Conservation (phyloP, 1,140 invertebrate genomes). For the Vanessa tameamea region DNA sequence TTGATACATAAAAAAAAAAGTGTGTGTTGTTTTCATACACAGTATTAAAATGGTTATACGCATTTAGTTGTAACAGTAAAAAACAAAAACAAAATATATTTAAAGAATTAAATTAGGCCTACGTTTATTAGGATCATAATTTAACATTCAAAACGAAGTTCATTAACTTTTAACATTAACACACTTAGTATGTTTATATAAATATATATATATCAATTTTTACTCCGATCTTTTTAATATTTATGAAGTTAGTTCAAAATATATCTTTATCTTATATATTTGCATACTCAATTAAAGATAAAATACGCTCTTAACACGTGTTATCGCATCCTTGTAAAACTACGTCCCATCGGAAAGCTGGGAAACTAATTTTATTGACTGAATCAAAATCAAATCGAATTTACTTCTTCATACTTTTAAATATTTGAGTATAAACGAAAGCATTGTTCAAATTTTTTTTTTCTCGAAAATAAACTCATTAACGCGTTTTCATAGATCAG, state of each 20-base stretch:
- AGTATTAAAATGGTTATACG: no score
- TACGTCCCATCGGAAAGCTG: constrained; percentile 6
- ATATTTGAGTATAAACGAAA: background rate
- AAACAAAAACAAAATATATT: no score
- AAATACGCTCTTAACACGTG: background rate
- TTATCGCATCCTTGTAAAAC: constrained; percentile 14
- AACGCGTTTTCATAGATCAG: no score
- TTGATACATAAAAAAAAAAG: no score
- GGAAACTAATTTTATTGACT: constrained; percentile 22
- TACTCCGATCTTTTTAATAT: constrained; percentile 4
- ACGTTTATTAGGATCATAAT: no score
- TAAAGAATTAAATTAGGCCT: no score
- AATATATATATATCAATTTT: background rate
- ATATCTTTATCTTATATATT: constrained; percentile 15
- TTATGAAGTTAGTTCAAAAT: constrained; percentile 1
- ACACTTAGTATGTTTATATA: background rate
- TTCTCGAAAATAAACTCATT: no score
- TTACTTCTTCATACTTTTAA: constrained; percentile 6
- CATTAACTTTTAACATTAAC: background rate
- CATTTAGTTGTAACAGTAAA: no score
- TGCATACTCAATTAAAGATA: constrained; percentile 11
- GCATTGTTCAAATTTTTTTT: no score
- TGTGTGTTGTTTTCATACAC: no score
- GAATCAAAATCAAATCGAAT: constrained; percentile 4
- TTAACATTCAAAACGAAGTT: background rate